Conservation (phyloP, 2,888 invertebrate genomes). For the Calephelis perditalis region DNA sequence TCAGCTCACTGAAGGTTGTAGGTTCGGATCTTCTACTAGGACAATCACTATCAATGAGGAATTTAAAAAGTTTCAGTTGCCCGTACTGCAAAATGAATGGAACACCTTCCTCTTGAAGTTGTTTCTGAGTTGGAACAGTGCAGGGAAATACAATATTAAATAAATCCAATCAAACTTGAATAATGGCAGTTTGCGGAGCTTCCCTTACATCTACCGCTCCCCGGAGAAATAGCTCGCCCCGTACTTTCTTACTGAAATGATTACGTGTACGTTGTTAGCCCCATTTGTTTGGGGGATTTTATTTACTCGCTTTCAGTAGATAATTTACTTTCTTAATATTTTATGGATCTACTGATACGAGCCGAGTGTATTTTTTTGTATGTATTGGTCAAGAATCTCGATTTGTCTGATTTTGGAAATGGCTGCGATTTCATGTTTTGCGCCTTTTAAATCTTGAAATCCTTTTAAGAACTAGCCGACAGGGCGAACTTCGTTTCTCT, state of each 20-base stretch:
- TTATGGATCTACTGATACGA: slow-evolving; percentile 66
- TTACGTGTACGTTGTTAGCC: slow-evolving; percentile 72
- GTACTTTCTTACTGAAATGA: slow-evolving; percentile 75
- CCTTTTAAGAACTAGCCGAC: too few species aligned
- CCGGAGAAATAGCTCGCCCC: slow-evolving; percentile 60
- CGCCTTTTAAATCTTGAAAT: too few species aligned
- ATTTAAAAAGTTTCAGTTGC: too few species aligned
- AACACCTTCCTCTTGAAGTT: too few species aligned
- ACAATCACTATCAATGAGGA: too few species aligned
- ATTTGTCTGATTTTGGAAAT: too few species aligned
- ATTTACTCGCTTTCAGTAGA: slow-evolving; percentile 68
- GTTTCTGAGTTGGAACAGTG: neutral
- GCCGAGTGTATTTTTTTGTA: slow-evolving; percentile 46
- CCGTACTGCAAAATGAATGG: too few species aligned
- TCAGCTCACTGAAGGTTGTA: too few species aligned
- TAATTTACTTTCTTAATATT: slow-evolving; percentile 74
- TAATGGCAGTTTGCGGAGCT: neutral
- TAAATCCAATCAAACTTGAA: slow-evolving; percentile 7
- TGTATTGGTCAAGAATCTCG: too few species aligned
- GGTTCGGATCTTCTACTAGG: too few species aligned
- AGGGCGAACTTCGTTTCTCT: too few species aligned
- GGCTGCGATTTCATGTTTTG: too few species aligned
- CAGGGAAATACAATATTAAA: slow-evolving; percentile 9
- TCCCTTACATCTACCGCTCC: slow-evolving; percentile 24
- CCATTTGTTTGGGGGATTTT: slow-evolving; percentile 71